Evolutionary conservation across 2,888 invertebrate species (phyloP).

Genomic region (Thelaira solivaga): DNA sequence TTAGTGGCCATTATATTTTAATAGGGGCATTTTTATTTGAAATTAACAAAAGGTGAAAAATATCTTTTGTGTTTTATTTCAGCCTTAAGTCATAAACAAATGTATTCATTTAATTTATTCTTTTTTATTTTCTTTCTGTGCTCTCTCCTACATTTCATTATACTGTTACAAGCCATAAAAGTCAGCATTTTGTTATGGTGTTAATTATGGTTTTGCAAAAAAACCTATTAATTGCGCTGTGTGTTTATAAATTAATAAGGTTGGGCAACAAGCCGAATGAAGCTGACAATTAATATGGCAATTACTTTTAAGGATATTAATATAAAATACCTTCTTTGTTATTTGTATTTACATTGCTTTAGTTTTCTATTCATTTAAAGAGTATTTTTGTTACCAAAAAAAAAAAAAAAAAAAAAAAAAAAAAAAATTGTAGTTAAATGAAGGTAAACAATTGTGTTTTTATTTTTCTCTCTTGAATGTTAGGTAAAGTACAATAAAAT

Average conservation of each 20-base stretch:
- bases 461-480: no score
- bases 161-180: conserved; percentile 35
- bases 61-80: conserved; percentile 7
- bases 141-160: neutral
- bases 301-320: conserved; percentile 25
- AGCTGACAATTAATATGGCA: conserved; percentile 13
- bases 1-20: conserved; percentile 51
- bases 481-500: no score
- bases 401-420: no score
- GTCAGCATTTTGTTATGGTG: conserved; percentile 55
- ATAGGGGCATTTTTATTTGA: conserved; percentile 9
- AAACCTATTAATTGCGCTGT: conserved; percentile 50
- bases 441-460: no score
- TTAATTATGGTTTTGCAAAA: conserved; percentile 59
- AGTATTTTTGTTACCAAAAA: no score
- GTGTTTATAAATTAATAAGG: conserved; percentile 42
- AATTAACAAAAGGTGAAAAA: conserved; percentile 29
- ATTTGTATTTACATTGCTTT: no score
- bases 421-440: no score
- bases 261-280: neutral
- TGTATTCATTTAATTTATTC: neutral
- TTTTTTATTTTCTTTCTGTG: neutral
- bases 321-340: conserved; percentile 3
- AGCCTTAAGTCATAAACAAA: conserved; percentile 20
- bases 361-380: no score